phyloP scores from a whole-genome alignment of 2,797 vertebrate genomes.

The Cyprinodon diabolis region DNA sequence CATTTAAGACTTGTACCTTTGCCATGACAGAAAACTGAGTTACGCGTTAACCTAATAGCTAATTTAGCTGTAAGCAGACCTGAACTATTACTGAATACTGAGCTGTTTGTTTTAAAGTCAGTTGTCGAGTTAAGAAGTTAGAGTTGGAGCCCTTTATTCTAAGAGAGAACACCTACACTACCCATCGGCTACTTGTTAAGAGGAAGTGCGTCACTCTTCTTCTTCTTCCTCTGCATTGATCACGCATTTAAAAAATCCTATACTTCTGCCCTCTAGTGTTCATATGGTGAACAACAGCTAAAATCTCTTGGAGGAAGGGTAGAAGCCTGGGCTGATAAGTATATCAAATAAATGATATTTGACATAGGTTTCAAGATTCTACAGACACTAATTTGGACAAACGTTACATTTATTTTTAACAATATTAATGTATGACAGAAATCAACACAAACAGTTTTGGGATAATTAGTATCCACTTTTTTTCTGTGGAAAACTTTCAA shows the following conservation, averaged over 20 bases:
- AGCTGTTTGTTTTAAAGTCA: not conserved
- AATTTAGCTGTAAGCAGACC: not conserved
- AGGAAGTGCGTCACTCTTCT: slow-evolving; percentile 56
- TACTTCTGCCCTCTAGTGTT: slow-evolving; percentile 14
- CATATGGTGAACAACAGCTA: not conserved
- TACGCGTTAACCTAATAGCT: not conserved
- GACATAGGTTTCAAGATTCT: too few relatives aligned
- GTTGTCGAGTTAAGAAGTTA: not conserved
- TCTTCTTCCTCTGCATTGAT: not conserved
- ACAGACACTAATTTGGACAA: too few relatives aligned
- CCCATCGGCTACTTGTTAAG: not conserved
- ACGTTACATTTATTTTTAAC: too few relatives aligned
- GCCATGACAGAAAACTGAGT: slow-evolving; percentile 72
- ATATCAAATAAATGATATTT: too few relatives aligned
- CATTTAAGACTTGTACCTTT: slow-evolving; percentile 87
- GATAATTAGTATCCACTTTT: too few relatives aligned
- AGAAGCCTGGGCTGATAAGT: too few relatives aligned
- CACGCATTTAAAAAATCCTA: rapidly evolving
- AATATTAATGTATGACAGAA: not conserved
- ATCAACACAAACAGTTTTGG: too few relatives aligned
- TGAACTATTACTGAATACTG: not conserved
- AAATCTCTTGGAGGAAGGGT: not conserved
- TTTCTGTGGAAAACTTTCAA: too few relatives aligned
- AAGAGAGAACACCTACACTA: slow-evolving; percentile 20
- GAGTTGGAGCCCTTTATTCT: slow-evolving; percentile 14